Evolutionary conservation across 2,113 vertebrate species (phyloP), one percentile per base, ranked within the genome.

Genomic region (Trochalopteron elliotii): DNA sequence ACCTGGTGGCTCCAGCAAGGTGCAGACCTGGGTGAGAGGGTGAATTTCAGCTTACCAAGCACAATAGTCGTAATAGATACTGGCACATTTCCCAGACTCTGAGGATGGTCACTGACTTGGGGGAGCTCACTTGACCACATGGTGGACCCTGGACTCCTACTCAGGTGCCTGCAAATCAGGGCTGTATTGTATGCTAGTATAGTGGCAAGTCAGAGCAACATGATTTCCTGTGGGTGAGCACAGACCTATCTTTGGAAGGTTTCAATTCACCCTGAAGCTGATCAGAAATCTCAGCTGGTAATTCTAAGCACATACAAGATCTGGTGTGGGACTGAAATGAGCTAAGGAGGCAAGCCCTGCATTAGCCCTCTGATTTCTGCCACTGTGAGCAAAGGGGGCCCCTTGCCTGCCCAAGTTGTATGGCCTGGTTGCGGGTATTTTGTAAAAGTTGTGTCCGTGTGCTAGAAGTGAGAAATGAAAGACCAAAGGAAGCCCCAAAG

Each of bases 181-280:
- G 1, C 2, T 37, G 7, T 69, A 40, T n/a, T 20, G 40, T 18
- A 19, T 9, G 19, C n/a, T 25, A 25, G 40, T 40, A 25, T 0
- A 49, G 28, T 0, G 77, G 35, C 33, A 61, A 49, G 19, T 69
- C 63, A 86, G n/a, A 83, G 45, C 10, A 49, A 31, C 1, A 1
- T 21, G 7, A 53, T 61, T 13, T 31, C 35, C 31, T 60, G 5
- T 37, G 55, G 16, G 17, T 69, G 39, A 69, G 60, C 31, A 74
- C 20, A 61, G 42, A 23, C 5, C 56, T 63, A 3, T 53, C 42
- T 52, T 50, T 59, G 8, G 15, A 59, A 23, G 31, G 45, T 44
- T 83, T 77, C 37, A 40, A 0, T 40, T 80, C 40, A 45, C n/a
- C 35, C 7, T 28, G 25, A 49, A 74, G 55, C 15, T 55, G 47